These are phyloP conservation scores for Monopis laevigella DNA, from an alignment of 2,888 invertebrate genomes.

Conservation along the genomic window DNA sequence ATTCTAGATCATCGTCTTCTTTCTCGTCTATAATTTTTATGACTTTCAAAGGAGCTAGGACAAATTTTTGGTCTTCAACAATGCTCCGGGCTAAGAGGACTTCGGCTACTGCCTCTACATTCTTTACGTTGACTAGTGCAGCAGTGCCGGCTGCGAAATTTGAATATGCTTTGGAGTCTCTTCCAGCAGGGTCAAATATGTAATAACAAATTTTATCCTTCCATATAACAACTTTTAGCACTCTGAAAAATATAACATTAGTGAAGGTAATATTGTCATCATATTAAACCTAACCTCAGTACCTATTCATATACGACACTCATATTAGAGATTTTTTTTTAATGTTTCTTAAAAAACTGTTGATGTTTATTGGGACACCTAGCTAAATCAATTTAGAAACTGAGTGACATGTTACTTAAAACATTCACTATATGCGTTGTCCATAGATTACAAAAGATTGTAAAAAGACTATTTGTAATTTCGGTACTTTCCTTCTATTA, in stretches of 20 bases:
- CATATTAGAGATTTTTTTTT: too few species aligned
- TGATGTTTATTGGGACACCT: too few species aligned
- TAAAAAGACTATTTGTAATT: too few species aligned
- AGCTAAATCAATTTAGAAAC: too few species aligned
- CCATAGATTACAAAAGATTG: too few species aligned
- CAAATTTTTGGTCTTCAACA: constrained; percentile 56
- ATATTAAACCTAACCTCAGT: too few species aligned
- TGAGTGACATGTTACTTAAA: too few species aligned
- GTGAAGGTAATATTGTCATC: too few species aligned
- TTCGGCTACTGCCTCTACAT: constrained; percentile 54
- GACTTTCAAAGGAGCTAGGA: constrained; percentile 54
- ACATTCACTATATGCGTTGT: too few species aligned
- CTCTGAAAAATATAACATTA: constrained; percentile 29
- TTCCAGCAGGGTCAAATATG: constrained; percentile 71
- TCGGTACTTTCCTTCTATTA: too few species aligned
- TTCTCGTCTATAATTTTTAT: constrained; percentile 50
- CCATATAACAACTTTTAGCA: constrained; percentile 65
- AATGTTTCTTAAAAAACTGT: too few species aligned
- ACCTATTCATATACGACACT: too few species aligned
- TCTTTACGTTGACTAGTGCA: constrained; percentile 65
- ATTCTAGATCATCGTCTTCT: constrained; percentile 54
- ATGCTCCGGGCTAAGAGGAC: constrained; percentile 56
- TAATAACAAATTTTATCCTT: constrained; percentile 68
- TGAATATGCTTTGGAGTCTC: constrained; percentile 59
- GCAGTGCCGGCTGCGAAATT: constrained; percentile 61